Percentiles rank a stretch among this genome's conserved stretches.
These are phyloP conservation scores for Xenus cinereus DNA, from an alignment of 2,113 vertebrate genomes.

Conservation along the genomic window DNA sequence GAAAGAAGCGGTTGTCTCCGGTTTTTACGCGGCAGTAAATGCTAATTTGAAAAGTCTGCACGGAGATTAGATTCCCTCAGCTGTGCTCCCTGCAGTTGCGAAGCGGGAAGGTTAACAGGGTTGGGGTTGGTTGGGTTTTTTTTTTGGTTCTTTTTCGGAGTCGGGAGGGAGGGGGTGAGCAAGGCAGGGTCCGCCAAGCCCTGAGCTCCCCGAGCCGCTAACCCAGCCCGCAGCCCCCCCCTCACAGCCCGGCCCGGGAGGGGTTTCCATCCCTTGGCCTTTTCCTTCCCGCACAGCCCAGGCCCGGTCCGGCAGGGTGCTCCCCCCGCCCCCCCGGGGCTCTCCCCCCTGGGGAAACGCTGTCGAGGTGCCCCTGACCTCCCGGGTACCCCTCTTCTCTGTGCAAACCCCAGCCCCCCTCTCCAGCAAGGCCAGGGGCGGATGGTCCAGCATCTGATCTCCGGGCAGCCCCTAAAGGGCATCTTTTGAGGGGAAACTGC, in stretches of 20 bases:
- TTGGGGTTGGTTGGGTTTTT: too few species aligned
- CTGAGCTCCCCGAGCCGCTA: neutral
- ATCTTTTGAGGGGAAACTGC: neutral
- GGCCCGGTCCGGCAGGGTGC: neutral
- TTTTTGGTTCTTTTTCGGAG: neutral
- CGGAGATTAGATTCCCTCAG: neutral
- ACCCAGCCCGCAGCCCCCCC: neutral
- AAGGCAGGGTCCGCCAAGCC: neutral
- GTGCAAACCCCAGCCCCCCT: neutral
- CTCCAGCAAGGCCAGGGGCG: neutral
- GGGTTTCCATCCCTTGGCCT: accelerated
- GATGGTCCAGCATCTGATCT: neutral
- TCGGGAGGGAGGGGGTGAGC: neutral
- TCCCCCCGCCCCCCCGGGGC: too few species aligned
- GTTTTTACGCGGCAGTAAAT: slow-evolving; percentile 13
- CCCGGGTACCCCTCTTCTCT: accelerated
- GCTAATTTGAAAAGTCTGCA: neutral
- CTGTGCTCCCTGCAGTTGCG: neutral
- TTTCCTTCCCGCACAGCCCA: neutral
- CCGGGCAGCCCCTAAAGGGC: accelerated
- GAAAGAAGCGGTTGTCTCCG: neutral
- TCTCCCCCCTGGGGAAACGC: neutral
- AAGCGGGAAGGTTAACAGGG: neutral
- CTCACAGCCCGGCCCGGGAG: neutral
- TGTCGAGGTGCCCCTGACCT: neutral